Evolutionary conservation across 2,113 vertebrate genomes (phyloP).

Genomic region (Tetrao urogallus): DNA sequence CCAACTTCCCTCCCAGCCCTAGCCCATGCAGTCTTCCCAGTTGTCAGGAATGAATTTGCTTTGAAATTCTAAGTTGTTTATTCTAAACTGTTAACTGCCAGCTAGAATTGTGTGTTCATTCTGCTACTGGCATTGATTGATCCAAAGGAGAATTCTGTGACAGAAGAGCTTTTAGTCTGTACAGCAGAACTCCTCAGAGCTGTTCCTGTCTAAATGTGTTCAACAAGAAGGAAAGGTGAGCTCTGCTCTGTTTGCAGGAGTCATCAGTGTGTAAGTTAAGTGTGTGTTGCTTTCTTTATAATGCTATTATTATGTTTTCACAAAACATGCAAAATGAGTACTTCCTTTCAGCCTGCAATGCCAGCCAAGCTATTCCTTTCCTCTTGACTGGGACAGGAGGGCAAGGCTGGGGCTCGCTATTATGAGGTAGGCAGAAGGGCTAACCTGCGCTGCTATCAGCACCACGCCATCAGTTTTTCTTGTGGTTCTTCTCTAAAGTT

Average conservation of each 20-base stretch:
- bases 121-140: accelerated
- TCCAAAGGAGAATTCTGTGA: background rate
- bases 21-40: background rate
- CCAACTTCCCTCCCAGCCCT: background rate
- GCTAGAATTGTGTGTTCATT: background rate
- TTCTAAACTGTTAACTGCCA: background rate
- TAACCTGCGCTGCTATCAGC: background rate
- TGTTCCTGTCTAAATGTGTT: background rate
- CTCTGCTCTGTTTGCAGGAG: background rate
- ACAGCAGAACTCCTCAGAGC: background rate
- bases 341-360: background rate
- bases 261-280: background rate
- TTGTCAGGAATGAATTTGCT: background rate
- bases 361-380: background rate
- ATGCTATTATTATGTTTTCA: background rate
- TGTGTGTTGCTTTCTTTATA: background rate
- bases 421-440: background rate
- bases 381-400: background rate
- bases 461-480: too few species aligned
- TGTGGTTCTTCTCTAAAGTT: too few species aligned
- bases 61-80: background rate
- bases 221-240: background rate
- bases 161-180: background rate
- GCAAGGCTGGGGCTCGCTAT: accelerated
- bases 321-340: background rate